phyloP scores from a whole-genome alignment of 1,140 invertebrate genomes.

The Theocolax elegans region DNA sequence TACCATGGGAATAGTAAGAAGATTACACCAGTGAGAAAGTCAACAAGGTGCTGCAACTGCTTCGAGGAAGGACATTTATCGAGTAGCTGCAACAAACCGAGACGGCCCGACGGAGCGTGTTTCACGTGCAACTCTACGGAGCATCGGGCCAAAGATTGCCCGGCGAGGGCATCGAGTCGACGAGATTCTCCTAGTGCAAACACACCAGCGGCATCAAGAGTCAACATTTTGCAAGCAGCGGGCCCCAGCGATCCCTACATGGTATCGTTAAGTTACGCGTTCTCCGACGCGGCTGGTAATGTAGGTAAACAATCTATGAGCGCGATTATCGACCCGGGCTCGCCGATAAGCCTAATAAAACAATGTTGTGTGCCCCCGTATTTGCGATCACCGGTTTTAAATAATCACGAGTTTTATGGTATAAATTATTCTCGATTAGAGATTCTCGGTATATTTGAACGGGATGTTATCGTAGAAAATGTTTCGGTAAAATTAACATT shows the following conservation, averaged over 20 bases:
- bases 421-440: not conserved
- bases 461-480: constrained; percentile 54
- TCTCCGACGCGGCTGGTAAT: not conserved
- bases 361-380: not conserved
- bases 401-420: not conserved
- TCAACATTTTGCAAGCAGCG: not conserved
- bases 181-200: not conserved
- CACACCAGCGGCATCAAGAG: not conserved
- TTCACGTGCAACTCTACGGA: constrained; percentile 15
- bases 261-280: not conserved
- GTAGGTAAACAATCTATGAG: not conserved
- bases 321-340: constrained; percentile 50
- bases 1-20: not conserved
- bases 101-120: not conserved
- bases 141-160: constrained; percentile 16
- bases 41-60: not conserved
- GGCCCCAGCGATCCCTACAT: not conserved
- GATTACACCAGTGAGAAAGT: not conserved
- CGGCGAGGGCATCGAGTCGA: not conserved
- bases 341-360: constrained; percentile 40
- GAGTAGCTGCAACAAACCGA: not conserved
- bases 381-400: too few species aligned
- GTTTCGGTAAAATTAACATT: constrained; percentile 11
- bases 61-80: not conserved
- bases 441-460: constrained; percentile 57